A percentile compares a stretch with the other conserved stretches of the same genome.
phyloP scores from a whole-genome alignment of 1,140 invertebrate genomes.

The Trachelipus rathkii region DNA sequence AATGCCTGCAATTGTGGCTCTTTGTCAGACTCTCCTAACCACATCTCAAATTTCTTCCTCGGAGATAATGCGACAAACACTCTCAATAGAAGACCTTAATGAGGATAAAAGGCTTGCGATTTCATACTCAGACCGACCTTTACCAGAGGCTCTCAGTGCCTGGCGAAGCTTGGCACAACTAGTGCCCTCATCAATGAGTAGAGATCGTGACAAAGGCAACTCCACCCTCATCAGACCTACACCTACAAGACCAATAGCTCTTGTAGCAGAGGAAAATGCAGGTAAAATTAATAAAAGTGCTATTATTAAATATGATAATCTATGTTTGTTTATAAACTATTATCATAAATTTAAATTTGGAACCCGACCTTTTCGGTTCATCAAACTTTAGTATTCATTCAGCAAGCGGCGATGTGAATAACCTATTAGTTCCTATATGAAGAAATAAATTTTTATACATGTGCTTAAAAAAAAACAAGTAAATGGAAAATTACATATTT shows the following conservation, averaged over 20 bases:
- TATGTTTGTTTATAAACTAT: no score
- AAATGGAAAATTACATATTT: no score
- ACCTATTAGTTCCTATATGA: no score
- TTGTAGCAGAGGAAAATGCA: background rate
- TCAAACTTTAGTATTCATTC: no score
- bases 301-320: no score
- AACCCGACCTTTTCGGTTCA: no score
- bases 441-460: no score
- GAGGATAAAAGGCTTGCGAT: background rate
- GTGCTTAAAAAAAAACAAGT: no score
- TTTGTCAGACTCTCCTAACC: constrained; percentile 58
- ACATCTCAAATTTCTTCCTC: constrained; percentile 17
- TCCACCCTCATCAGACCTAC: constrained; percentile 37
- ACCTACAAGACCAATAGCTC: constrained; percentile 49
- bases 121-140: constrained; percentile 1
- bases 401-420: no score
- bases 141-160: constrained; percentile 37
- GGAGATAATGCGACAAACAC: background rate
- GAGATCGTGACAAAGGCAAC: background rate
- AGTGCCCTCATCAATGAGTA: constrained; percentile 24
- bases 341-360: no score
- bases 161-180: constrained; percentile 37
- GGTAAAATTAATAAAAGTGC: no score
- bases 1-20: constrained; percentile 67
- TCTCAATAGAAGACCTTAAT: no score